Conservation (phyloP, 2,888 invertebrate genomes). For the Epirrhoe alternata region DNA sequence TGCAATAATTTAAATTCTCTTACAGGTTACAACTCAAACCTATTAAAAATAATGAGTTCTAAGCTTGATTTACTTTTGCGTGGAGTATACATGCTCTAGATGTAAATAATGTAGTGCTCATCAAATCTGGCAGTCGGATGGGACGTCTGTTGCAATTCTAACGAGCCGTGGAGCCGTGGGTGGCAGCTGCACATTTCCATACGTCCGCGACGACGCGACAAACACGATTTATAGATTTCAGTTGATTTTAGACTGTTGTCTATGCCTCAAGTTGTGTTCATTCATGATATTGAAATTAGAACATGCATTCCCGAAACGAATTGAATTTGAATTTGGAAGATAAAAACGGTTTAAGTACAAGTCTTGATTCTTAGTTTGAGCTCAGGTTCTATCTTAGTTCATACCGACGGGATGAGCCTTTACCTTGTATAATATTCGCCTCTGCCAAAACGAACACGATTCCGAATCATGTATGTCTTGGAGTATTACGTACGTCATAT, state of each 20-base stretch:
- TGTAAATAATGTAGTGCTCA: constrained; percentile 31
- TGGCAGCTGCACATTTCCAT: constrained; percentile 42
- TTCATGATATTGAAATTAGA: not conserved
- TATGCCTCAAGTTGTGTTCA: not conserved
- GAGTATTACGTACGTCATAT: too few relatives aligned
- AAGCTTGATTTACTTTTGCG: not conserved
- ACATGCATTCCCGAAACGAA: not conserved
- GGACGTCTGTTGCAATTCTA: constrained; percentile 38
- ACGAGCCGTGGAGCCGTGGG: constrained; percentile 35
- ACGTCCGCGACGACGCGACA: constrained; percentile 34
- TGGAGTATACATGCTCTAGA: constrained; percentile 7
- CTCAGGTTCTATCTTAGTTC: too few relatives aligned
- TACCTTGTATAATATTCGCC: too few relatives aligned
- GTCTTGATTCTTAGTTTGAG: too few relatives aligned
- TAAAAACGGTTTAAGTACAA: not conserved
- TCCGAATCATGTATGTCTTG: too few relatives aligned
- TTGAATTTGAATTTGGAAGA: not conserved
- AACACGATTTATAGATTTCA: constrained; percentile 30
- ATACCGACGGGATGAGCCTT: too few relatives aligned
- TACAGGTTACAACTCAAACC: not conserved
- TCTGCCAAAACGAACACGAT: too few relatives aligned
- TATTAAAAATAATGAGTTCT: constrained; percentile 4
- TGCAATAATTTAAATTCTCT: not conserved
- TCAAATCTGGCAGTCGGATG: constrained; percentile 19
- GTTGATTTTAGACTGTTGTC: constrained; percentile 11